Percentiles rank a stretch among this genome's conserved stretches.
These are phyloP conservation scores for Synergus laeviventris DNA, from an alignment of 2,888 invertebrate genomes.

Conservation along the genomic window DNA sequence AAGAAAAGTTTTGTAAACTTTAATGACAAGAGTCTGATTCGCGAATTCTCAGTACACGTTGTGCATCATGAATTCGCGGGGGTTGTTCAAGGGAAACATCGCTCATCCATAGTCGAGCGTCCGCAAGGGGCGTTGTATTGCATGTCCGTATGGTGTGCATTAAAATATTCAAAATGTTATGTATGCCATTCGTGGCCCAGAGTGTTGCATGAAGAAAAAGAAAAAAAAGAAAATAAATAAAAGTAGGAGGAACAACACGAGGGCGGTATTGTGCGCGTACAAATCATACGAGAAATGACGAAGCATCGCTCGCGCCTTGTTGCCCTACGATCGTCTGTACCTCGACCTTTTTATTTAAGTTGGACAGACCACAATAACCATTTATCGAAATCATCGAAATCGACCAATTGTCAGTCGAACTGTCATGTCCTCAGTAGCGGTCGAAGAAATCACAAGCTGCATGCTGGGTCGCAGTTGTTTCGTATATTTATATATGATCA, in stretches of 20 bases:
- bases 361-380: neutral
- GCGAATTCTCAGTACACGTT: neutral
- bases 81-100: constrained; percentile 27
- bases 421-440: neutral
- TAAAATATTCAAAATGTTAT: constrained; percentile 64
- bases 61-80: constrained; percentile 5
- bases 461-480: neutral
- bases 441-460: neutral
- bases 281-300: constrained; percentile 72
- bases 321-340: constrained; percentile 40
- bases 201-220: constrained; percentile 4
- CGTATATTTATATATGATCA: neutral
- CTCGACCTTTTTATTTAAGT: neutral
- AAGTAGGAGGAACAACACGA: constrained; percentile 52
- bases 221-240: constrained; percentile 44
- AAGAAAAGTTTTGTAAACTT: neutral
- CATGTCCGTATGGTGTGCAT: constrained; percentile 53
- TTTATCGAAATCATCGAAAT: neutral
- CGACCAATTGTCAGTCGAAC: neutral
- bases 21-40: neutral
- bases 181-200: constrained; percentile 49
- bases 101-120: constrained; percentile 43
- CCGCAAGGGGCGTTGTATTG: constrained; percentile 59
- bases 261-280: constrained; percentile 69
- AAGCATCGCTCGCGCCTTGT: constrained; percentile 59